Evolutionary conservation across 2,888 invertebrate genomes (phyloP), one percentile per base, ranked within the genome.

Genomic region (Diploptera punctata): DNA sequence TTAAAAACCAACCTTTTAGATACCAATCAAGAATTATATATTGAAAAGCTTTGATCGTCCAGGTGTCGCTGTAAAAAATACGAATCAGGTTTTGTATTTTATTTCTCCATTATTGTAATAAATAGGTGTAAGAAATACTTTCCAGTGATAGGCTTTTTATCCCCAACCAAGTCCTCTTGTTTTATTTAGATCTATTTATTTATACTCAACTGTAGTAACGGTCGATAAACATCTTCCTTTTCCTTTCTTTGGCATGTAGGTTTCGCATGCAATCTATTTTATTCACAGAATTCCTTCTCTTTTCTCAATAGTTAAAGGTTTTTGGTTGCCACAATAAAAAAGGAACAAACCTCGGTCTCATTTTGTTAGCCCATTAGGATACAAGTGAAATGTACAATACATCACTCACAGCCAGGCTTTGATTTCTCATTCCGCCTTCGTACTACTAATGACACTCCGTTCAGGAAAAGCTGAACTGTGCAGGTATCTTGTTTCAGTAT

Each of bases 231-330:
- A 74, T 71, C 74, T 74, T 47, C 54, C 69, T 74, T 68, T 47
- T 67, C 44, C 52, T 67, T 49, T 65, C 60, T 71, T 47, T 57
- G 71, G 68, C 67, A 71, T 57, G 69, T 69, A 54, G 33, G 49
- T 60, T 72, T 74, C 74, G 71, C 71, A 65, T 71, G 74, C 74
- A 72, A 74, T 74, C 65, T 68, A 74, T 74, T 74, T 72, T 71
- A 65, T 69, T 72, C 71, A 60, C 74, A 44, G 69, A 72, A 74
- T 74, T 74, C 74, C 33, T 71, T 68, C 31, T 26, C 44, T 61
- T 44, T 29, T 67, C 33, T 31, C 52, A 24, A 61, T 49, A 71
- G 68, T 61, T 68, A 68, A 61, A 62, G 38, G 61, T 16, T 44
- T 19, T 19, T 43, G 62, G 49, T 13, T 9, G n/a, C 29, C 26